Evolutionary conservation across 1,140 invertebrate species (phyloP), one percentile per base, ranked within the genome.

Genomic region (Popillia japonica): DNA sequence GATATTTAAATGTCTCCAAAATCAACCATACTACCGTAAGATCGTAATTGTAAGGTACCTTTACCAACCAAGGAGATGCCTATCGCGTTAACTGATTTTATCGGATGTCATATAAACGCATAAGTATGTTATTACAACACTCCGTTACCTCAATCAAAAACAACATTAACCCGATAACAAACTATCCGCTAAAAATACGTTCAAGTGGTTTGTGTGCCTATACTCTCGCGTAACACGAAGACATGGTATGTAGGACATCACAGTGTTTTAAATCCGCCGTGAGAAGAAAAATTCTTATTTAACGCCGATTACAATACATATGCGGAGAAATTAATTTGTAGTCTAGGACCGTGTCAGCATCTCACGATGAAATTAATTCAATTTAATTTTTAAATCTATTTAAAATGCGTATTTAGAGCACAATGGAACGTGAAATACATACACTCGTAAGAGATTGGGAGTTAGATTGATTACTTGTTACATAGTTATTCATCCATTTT

Each of bases 131-230:
- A 55, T 6, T 14, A 55, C n/a, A 55, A 17, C 17, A 17, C 48
- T 55, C 48, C 48, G 48, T 55, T 55, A 55, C 48, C 14, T 55
- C 48, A 55, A 55, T 55, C 48, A 17, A 55, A 55, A 55, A 55
- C 48, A 55, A 55, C 48, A 17, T 55, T 55, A 55, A 55, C 14
- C 48, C 48, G 17, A 55, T 55, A 17, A 55, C 17, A 55, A 55
- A 55, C 17, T 55, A 55, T 55, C 17, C 48, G 14, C 48, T 55
- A 17, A 55, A 55, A 55, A 55, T 55, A 55, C 17, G 48, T 55
- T 55, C 48, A 17, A 55, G 14, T 55, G 48, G 48, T 55, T 55
- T 55, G 48, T 17, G 48, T 55, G 17, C 9, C 20, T 10, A 22
- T 27, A 68, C 61, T 68, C 17, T 68, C 61, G 22, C 61, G 11